Evolutionary conservation across 1,140 invertebrate genomes (phyloP).

Genomic region (Tetramorium alpestre): DNA sequence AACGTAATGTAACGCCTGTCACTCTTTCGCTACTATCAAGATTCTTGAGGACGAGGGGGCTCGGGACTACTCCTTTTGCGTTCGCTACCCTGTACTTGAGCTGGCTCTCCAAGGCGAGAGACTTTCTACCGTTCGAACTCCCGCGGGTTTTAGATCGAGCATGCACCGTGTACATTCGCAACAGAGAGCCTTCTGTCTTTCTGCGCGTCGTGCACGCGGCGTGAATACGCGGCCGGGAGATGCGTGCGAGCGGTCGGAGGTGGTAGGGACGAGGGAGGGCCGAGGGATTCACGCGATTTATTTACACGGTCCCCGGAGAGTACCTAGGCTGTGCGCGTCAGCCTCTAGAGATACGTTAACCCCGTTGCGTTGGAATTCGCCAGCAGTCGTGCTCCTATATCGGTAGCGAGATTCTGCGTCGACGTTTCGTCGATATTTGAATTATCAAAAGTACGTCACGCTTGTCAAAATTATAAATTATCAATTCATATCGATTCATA

Average conservation of each 20-base stretch:
- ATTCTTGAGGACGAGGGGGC: background rate
- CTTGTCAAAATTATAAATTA: background rate
- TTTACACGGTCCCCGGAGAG: constrained; percentile 72
- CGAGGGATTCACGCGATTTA: constrained; percentile 72
- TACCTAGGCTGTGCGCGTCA: constrained; percentile 58
- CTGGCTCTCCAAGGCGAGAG: constrained; percentile 39
- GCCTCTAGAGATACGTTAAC: constrained; percentile 59
- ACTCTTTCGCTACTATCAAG: background rate
- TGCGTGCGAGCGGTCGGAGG: constrained; percentile 1
- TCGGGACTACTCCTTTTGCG: background rate
- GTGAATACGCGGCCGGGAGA: constrained; percentile 16
- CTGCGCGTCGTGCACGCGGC: constrained; percentile 47
- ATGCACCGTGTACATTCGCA: constrained; percentile 23
- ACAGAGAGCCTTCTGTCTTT: constrained; percentile 79
- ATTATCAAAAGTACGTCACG: background rate
- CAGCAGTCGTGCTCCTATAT: constrained; percentile 31
- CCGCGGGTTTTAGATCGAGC: constrained; percentile 31
- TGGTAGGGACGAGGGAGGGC: constrained; percentile 38
- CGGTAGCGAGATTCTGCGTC: background rate
- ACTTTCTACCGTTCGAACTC: constrained; percentile 55
- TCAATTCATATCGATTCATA: no score
- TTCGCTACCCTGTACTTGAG: constrained; percentile 26
- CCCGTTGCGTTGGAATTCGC: constrained; percentile 36
- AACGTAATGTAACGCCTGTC: background rate
- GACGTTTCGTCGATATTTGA: background rate